These are phyloP conservation scores for Hippocampus abdominalis DNA, from an alignment of 2,113 vertebrate genomes.

Conservation along the genomic window DNA sequence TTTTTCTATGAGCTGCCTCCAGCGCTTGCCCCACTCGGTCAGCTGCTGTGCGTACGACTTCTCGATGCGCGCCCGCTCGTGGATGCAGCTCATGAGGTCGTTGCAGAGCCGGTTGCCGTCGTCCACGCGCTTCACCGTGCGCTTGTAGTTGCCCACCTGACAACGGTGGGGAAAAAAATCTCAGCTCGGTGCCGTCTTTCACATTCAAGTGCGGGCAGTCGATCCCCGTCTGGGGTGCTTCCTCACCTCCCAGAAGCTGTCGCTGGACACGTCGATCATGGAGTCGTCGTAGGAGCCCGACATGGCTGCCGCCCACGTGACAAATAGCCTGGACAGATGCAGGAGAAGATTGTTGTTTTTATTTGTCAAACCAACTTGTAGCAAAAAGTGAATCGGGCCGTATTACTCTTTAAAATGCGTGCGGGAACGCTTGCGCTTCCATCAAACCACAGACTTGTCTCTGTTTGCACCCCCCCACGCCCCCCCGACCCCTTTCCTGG, in stretches of 20 bases:
- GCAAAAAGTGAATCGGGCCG: not conserved
- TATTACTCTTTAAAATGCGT: not conserved
- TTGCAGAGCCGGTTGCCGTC: constrained; percentile 90
- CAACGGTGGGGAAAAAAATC: not conserved
- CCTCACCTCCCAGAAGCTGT: constrained; percentile 98
- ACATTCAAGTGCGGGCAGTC: not conserved
- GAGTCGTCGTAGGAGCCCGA: constrained; percentile 88
- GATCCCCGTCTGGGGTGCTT: not conserved
- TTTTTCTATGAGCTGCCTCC: constrained; percentile 92
- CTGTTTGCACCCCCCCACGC: constrained; percentile 39
- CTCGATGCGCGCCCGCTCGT: constrained; percentile 92
- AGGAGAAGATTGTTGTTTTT: not conserved
- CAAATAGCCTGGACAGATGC: constrained; percentile 35
- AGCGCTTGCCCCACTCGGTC: constrained; percentile 94
- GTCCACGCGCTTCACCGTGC: constrained; percentile 89
- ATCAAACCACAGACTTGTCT: constrained; percentile 42
- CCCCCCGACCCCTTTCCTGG: not conserved
- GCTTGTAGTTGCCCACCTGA: constrained; percentile 95
- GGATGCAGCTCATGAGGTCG: constrained; percentile 93
- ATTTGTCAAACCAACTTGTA: too few species aligned
- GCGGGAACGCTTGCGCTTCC: constrained; percentile 47
- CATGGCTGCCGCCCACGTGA: constrained; percentile 74
- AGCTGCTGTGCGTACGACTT: constrained; percentile 92
- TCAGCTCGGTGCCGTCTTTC: not conserved
- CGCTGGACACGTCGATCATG: constrained; percentile 90